A percentile compares a stretch with the other conserved stretches of the same genome.
Evolutionary conservation across 2,888 invertebrate species (phyloP).

Genomic region (Cerastoderma edule): DNA sequence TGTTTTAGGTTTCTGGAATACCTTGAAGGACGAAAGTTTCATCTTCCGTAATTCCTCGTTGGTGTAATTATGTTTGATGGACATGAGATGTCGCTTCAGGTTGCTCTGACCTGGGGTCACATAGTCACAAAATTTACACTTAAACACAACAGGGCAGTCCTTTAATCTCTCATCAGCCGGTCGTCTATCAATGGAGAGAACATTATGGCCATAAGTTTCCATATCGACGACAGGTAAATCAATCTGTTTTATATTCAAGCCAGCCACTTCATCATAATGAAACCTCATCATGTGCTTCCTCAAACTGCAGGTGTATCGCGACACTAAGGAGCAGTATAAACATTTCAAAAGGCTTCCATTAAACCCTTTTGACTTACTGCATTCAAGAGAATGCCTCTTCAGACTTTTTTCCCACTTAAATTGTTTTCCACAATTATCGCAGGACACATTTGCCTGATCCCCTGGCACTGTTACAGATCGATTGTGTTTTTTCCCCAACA

Average conservation of each 20-base stretch:
- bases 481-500: conserved; percentile 6
- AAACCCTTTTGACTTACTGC: conserved; percentile 7
- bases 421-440: conserved; percentile 34
- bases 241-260: conserved; percentile 20
- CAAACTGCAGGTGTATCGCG: conserved; percentile 42
- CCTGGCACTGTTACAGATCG: conserved; percentile 13
- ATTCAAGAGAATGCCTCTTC: conserved; percentile 28
- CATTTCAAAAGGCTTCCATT: conserved; percentile 23
- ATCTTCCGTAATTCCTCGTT: conserved; percentile 29
- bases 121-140: conserved; percentile 47
- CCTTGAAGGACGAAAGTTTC: conserved; percentile 37
- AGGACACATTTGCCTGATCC: conserved; percentile 14
- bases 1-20: conserved; percentile 3
- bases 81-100: conserved; percentile 43
- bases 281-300: conserved; percentile 42
- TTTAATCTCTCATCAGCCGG: conserved; percentile 25
- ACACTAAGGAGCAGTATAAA: conserved; percentile 33
- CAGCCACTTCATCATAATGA: conserved; percentile 27
- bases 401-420: conserved; percentile 40
- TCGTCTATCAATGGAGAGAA: conserved; percentile 35
- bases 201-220: conserved; percentile 12
- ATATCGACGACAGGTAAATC: conserved; percentile 32
- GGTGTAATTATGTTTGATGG: conserved; percentile 37
- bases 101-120: conserved; percentile 35
- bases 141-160: conserved; percentile 28